Evolutionary conservation across 1,140 invertebrate species (phyloP).

Genomic region (Dendroctonus valens): DNA sequence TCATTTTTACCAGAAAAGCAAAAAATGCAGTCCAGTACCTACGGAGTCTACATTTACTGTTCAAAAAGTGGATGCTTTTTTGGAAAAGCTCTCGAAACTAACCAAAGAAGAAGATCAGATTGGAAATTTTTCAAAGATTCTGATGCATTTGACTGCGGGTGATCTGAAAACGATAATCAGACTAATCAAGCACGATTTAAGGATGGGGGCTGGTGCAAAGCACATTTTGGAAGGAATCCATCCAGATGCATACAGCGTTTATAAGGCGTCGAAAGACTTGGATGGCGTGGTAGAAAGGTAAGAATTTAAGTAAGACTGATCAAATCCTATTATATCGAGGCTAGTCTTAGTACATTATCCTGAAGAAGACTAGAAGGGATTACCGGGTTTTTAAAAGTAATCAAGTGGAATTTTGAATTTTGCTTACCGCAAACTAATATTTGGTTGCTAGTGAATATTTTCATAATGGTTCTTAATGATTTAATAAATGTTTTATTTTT

Average conservation of each 20-base stretch:
- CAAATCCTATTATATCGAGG: too few relatives aligned
- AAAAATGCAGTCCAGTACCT: constrained; percentile 56
- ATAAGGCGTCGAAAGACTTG: constrained; percentile 81
- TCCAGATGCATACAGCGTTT: constrained; percentile 81
- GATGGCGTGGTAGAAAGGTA: constrained; percentile 32
- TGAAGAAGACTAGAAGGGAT: too few relatives aligned
- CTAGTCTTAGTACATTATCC: too few relatives aligned
- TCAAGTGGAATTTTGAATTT: too few relatives aligned
- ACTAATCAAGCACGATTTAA: constrained; percentile 85
- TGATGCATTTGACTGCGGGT: constrained; percentile 75
- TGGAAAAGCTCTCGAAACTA: constrained; percentile 69
- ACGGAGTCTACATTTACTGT: constrained; percentile 71
- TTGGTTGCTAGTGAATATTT: too few relatives aligned
- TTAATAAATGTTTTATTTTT: too few relatives aligned
- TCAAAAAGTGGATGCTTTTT: constrained; percentile 74
- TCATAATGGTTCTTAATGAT: too few relatives aligned
- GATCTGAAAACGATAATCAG: constrained; percentile 86
- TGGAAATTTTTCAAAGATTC: constrained; percentile 69
- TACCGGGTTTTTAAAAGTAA: too few relatives aligned
- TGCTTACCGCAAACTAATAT: too few relatives aligned
- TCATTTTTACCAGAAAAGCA: constrained; percentile 73
- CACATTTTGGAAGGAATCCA: constrained; percentile 86
- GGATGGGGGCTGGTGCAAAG: constrained; percentile 90
- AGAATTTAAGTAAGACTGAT: background rate
- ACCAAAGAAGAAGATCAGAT: constrained; percentile 88